Percentiles rank a stretch among this genome's conserved stretches.
Conservation (phyloP, 1,140 invertebrate species). For the Brachionus calyciflorus region DNA sequence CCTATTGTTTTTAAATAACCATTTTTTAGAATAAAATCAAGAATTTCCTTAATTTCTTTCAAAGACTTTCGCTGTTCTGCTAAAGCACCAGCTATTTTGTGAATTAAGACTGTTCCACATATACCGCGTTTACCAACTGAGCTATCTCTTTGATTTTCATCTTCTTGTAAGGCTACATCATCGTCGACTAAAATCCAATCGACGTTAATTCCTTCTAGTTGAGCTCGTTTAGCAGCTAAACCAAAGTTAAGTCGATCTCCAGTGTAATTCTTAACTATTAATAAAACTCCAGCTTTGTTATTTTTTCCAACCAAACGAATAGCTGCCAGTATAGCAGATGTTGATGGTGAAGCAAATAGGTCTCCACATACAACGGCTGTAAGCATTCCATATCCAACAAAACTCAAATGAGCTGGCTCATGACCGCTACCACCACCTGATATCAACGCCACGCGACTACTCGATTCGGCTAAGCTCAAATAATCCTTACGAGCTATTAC, state of each 20-base stretch:
- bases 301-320: constrained; percentile 65
- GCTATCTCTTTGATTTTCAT: constrained; percentile 56
- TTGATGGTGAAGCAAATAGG: constrained; percentile 74
- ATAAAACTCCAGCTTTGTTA: constrained; percentile 42
- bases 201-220: constrained; percentile 66
- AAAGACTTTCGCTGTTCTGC: constrained; percentile 67
- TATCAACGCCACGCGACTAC: constrained; percentile 69
- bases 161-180: constrained; percentile 68
- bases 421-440: constrained; percentile 77
- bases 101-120: constrained; percentile 70
- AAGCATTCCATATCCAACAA: constrained; percentile 74
- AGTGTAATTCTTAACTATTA: constrained; percentile 75
- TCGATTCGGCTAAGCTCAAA: constrained; percentile 61
- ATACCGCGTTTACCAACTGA: constrained; percentile 71
- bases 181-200: constrained; percentile 71
- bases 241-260: constrained; percentile 83
- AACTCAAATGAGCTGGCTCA: constrained; percentile 77
- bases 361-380: constrained; percentile 72
- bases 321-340: constrained; percentile 69
- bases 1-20: constrained; percentile 70
- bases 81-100: constrained; percentile 71
- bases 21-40: constrained; percentile 46
- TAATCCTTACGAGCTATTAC: constrained; percentile 62
- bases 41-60: constrained; percentile 58
- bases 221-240: constrained; percentile 72